Conservation (phyloP, 2,113 vertebrate genomes). For the Stomatorhinus ivindoensis region DNA sequence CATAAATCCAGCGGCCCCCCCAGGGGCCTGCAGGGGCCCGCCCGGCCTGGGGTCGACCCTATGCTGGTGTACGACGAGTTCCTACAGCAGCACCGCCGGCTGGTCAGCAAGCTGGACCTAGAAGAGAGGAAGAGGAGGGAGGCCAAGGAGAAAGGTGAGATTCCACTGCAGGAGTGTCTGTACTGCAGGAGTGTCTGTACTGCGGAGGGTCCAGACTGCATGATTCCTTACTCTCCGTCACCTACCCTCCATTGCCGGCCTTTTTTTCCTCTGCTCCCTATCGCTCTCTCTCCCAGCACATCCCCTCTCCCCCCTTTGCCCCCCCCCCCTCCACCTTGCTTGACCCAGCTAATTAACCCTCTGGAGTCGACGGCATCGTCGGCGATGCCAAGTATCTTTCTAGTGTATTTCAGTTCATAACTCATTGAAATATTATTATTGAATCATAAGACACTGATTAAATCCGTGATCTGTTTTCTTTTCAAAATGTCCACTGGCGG, state of each 20-base stretch:
- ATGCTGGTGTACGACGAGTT: conserved; percentile 83
- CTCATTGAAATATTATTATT: too few species aligned
- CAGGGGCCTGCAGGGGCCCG: conserved; percentile 51
- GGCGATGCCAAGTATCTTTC: too few species aligned
- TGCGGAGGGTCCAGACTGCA: neutral
- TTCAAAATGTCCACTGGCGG: too few species aligned
- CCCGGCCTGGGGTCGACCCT: conserved; percentile 56
- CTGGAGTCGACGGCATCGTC: too few species aligned
- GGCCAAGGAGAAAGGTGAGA: conserved; percentile 85
- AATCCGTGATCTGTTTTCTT: too few species aligned
- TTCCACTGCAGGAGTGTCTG: neutral
- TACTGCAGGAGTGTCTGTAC: neutral
- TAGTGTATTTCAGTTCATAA: too few species aligned
- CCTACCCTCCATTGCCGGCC: neutral
- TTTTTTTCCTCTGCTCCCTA: neutral
- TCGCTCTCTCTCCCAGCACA: neutral
- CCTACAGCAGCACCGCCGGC: conserved; percentile 81
- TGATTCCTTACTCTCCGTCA: neutral
- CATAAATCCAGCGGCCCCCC: conserved; percentile 54
- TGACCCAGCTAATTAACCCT: conserved; percentile 19
- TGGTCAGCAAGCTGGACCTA: conserved; percentile 92
- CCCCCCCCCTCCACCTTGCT: neutral
- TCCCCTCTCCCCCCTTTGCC: neutral
- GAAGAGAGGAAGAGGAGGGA: conserved; percentile 84
- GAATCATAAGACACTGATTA: too few species aligned